Conservation (phyloP, 2,888 invertebrate genomes). For the Odontothrips loti region DNA sequence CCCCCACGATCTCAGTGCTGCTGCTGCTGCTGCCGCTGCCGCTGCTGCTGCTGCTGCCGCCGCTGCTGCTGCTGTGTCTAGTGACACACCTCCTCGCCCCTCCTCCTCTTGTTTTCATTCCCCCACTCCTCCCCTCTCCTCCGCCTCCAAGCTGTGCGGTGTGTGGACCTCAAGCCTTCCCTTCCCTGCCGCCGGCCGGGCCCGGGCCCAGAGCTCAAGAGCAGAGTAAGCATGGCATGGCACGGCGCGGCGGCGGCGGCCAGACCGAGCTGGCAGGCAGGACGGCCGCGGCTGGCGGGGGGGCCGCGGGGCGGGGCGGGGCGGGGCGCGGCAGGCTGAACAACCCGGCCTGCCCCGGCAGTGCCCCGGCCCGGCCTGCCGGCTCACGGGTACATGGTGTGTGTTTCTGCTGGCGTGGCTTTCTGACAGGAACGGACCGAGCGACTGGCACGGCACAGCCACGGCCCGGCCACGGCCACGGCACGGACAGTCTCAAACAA, state of each 20-base stretch:
- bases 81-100: not conserved
- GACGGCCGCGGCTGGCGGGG: not conserved
- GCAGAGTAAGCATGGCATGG: not conserved
- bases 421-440: not conserved
- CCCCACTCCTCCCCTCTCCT: not conserved
- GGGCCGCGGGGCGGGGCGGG: not conserved
- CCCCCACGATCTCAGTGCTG: not conserved
- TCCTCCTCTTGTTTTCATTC: not conserved
- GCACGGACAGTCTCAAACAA: too few relatives aligned
- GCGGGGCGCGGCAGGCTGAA: not conserved
- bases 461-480: too few relatives aligned
- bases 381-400: not conserved
- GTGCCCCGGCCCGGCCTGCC: not conserved
- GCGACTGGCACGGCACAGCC: not conserved
- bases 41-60: too few relatives aligned
- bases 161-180: too few relatives aligned
- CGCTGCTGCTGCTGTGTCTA: too few relatives aligned
- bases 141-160: not conserved
- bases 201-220: not conserved
- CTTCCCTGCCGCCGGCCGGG: not conserved
- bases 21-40: too few relatives aligned
- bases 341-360: not conserved
- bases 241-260: not conserved
- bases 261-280: not conserved
- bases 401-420: conserved; percentile 5